phyloP scores from a whole-genome alignment of 2,797 vertebrate genomes.

The Crypturellus tataupa region DNA sequence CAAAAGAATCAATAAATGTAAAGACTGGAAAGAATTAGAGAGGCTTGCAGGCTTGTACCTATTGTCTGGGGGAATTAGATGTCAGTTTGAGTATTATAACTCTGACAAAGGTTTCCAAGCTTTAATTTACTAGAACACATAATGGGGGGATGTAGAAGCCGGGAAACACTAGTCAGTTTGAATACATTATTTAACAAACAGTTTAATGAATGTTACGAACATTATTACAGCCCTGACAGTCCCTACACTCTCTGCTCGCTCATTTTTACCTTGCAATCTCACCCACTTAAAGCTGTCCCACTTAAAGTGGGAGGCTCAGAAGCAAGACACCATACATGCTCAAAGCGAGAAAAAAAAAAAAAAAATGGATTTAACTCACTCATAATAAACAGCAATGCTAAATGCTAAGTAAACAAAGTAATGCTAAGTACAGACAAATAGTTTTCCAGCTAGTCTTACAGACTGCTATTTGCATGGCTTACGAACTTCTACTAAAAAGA shows the following conservation, averaged over 20 bases:
- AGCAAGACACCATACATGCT: not conserved
- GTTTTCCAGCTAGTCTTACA: not conserved
- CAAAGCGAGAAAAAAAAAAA: not conserved
- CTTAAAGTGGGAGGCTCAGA: conserved; percentile 7
- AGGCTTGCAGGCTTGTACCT: conserved; percentile 80
- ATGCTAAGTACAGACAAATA: not conserved
- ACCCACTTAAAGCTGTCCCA: conserved; percentile 23
- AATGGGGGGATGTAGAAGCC: conserved; percentile 77
- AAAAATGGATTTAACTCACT: not conserved
- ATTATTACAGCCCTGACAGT: conserved; percentile 52
- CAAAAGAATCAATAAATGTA: conserved; percentile 88
- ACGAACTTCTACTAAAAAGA: conserved; percentile 44
- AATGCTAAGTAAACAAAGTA: not conserved
- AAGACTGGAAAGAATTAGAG: conserved; percentile 85
- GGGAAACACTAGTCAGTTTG: conserved; percentile 67
- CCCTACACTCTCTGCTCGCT: conserved; percentile 9
- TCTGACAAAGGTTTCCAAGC: conserved; percentile 84
- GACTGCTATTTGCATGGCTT: not conserved
- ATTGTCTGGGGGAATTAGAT: conserved; percentile 88
- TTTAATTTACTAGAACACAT: conserved; percentile 85
- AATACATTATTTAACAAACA: conserved; percentile 83
- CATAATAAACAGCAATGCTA: not conserved
- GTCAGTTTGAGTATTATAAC: conserved; percentile 83
- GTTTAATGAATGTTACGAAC: conserved; percentile 77
- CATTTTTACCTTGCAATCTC: conserved; percentile 40